Base-by-base conservation (phyloP, 2,888 invertebrate species). In the Vandiemenella viatica region DNA sequence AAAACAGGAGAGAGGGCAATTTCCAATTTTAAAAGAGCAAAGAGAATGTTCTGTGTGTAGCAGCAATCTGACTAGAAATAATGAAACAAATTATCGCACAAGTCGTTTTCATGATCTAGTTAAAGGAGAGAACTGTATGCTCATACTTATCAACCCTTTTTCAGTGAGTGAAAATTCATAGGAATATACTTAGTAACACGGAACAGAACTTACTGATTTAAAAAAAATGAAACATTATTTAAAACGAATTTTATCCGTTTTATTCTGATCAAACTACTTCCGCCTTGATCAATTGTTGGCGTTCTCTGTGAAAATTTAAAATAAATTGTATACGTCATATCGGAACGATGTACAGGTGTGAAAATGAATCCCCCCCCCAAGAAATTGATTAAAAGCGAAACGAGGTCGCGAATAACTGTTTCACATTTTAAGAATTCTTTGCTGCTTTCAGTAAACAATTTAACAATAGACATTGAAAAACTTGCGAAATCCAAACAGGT, bases 351-450 rank as follows among this genome's bases (percentile, higher is more conserved):
- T 26, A 26, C 26, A 26, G 26, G 13, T 26, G 17, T 40, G 40
- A n/a, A n/a, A 6, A 40, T 8, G 6, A 6, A 15, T 15, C 8
- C 15, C 15, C 15, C n/a, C 6, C n/a, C 6, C 6, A 40, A 8
- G 40, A 40, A 40, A 40, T 40, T 40, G 40, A 40, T 40, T 40
- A 40, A n/a, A 40, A 40, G 40, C 40, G n/a, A 40, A 40, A 40
- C 40, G 15, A 40, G 40, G 40, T 40, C 40, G 8, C 40, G 17
- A 40, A 40, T 40, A 17, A 40, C 17, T 40, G 15, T 8, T 40
- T 40, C 40, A 6, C 6, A 40, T 40, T 40, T 40, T 6, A 40
- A 40, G 40, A 40, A 40, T 40, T 40, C 40, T 40, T n/a, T 40
- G 40, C n/a, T 40, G 40, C 40, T 40, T n/a, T n/a, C 17, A 17